A percentile compares a stretch with the other conserved stretches of the same genome.
Conservation (phyloP, 1,140 invertebrate genomes). For the Bombus fervidus region DNA sequence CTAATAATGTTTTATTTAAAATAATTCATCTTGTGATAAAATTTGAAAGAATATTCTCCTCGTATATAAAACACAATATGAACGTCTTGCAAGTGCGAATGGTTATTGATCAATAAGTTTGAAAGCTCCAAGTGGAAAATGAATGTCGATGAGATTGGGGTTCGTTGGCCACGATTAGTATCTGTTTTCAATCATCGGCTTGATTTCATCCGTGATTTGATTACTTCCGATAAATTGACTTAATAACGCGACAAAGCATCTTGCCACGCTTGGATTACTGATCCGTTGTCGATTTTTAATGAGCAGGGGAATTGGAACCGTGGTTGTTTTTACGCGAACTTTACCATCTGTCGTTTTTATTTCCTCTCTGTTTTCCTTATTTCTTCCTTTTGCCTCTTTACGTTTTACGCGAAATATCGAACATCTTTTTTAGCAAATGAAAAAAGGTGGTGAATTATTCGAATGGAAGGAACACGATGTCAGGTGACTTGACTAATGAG, state of each 20-base stretch:
- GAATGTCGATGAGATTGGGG: not conserved
- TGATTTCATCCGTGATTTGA: slow-evolving; percentile 31
- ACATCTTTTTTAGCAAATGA: too few species aligned
- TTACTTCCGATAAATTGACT: slow-evolving; percentile 31
- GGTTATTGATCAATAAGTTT: not conserved
- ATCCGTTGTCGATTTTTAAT: not conserved
- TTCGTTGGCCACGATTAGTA: not conserved
- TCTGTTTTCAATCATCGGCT: not conserved
- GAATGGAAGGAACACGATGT: too few species aligned
- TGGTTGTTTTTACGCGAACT: not conserved
- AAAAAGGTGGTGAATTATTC: too few species aligned
- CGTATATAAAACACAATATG: too few species aligned
- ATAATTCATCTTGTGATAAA: too few species aligned
- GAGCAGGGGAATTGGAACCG: not conserved
- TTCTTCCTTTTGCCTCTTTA: not conserved
- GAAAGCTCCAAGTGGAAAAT: not conserved
- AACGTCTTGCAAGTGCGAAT: too few species aligned
- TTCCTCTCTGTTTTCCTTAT: fast-evolving
- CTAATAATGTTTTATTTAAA: too few species aligned
- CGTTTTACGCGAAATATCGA: too few species aligned
- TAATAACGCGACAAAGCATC: not conserved
- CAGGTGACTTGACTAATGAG: too few species aligned
- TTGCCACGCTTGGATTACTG: slow-evolving; percentile 1
- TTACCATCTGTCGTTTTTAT: not conserved
- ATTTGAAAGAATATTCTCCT: too few species aligned